phyloP scores from a whole-genome alignment of 2,113 vertebrate species.

The Apteryx owenii region DNA sequence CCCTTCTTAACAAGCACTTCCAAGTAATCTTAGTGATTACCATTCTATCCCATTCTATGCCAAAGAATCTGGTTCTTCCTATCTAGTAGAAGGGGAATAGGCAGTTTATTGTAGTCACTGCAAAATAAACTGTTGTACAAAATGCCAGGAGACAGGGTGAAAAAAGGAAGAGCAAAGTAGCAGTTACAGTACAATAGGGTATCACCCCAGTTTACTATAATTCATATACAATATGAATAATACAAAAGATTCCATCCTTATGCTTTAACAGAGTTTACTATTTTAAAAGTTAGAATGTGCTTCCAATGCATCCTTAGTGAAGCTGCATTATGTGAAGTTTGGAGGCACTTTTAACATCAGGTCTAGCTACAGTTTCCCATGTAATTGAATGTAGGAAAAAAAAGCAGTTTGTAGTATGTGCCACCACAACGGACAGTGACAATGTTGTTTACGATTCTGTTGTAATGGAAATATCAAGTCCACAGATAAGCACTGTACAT shows the following conservation, averaged over 20 bases:
- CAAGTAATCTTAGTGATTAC: background rate
- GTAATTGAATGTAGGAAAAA: background rate
- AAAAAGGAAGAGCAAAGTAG: background rate
- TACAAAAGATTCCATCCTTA: background rate
- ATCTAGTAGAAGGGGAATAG: background rate
- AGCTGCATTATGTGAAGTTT: background rate
- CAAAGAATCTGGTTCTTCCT: background rate
- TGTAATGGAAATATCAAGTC: background rate
- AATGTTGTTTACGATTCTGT: background rate
- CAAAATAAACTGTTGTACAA: background rate
- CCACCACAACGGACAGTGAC: background rate
- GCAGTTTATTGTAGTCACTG: background rate
- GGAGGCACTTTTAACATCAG: constrained; percentile 14
- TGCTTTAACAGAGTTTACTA: background rate
- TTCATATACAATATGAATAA: background rate
- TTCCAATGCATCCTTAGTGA: background rate
- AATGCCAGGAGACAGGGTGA: background rate
- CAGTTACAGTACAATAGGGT: background rate
- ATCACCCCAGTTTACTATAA: background rate
- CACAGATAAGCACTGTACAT: background rate
- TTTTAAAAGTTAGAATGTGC: background rate
- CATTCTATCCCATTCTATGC: background rate
- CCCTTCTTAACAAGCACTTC: background rate
- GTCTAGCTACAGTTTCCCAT: background rate
- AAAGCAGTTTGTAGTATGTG: background rate